Base-by-base conservation (phyloP, 2,797 vertebrate genomes). In the Euphonia xanthogaster region DNA sequence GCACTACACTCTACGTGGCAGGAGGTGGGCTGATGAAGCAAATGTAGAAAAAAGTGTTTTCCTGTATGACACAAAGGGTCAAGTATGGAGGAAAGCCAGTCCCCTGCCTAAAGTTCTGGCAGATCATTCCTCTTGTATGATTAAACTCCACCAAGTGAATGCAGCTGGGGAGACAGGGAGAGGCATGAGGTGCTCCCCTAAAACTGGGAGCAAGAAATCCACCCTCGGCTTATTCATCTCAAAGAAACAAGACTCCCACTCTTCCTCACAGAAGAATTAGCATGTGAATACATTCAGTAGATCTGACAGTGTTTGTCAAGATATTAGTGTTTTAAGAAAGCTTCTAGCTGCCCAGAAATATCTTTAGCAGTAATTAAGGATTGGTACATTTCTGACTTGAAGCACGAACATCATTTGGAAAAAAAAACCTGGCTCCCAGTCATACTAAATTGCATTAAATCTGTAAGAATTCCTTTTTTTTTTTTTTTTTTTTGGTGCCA, bases 21-120 rank as follows among this genome's bases (percentile, higher is more conserved):
- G 97, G 97, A 11, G 97, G 96, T 2, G 96, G 80, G 4, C 88
- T 88, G 0, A 80, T 98, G 78, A 81, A 75, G 39, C 62, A 65
- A 31, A 92, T 77, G 92, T 72, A 70, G 60, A 97, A 97, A 90
- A 90, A 94, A 7, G 74, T 1, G 87, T 98, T 68, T 97, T 97
- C n/a, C 44, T 96, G 35, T 96, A 94, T 2, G 45, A 96, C 44
- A 93, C 92, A 8, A 68, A 89, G 6, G n/a, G 39, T 22, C 60
- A 17, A 21, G 45, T 44, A 12, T 94, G 90, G 96, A 90, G 87
- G 60, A 93, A 96, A 83, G 93, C 31, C 23, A 93, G 86, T 28
- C 42, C 82, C 40, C 51, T 97, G 70, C 96, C 97, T 51, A 50
- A 47, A 39, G 79, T 94, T 31, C 73, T 97, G 84, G 94, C 62